A percentile compares a stretch with the other conserved stretches of the same genome.
Evolutionary conservation across 2,888 invertebrate genomes (phyloP).

Genomic region (Hyles lineata): DNA sequence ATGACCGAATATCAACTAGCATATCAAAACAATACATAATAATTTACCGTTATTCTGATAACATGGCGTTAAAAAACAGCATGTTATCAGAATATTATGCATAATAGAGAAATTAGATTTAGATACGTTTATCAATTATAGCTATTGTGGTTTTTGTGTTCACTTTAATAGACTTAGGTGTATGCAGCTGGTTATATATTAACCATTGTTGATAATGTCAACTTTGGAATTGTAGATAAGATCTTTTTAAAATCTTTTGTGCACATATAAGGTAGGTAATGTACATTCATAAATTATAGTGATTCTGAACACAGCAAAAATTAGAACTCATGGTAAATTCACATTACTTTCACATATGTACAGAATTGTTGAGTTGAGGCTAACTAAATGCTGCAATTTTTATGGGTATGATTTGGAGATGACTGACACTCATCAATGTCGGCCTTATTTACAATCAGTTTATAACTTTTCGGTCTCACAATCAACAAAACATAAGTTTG

Average conservation of each 20-base stretch:
- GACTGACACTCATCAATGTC: too few relatives aligned
- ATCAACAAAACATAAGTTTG: too few relatives aligned
- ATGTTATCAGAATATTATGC: background rate
- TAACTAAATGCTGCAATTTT: too few relatives aligned
- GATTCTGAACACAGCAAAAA: too few relatives aligned
- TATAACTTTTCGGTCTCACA: too few relatives aligned
- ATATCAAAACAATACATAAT: background rate
- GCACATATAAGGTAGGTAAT: too few relatives aligned
- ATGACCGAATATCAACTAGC: background rate
- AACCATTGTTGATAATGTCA: background rate
- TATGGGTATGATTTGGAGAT: too few relatives aligned
- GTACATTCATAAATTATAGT: too few relatives aligned
- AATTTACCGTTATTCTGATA: background rate
- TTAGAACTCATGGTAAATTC: too few relatives aligned
- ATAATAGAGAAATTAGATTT: slow-evolving; percentile 2
- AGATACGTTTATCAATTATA: background rate
- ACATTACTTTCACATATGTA: too few relatives aligned
- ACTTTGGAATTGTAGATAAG: background rate
- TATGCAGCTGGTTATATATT: background rate
- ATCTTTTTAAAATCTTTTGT: background rate
- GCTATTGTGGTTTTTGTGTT: background rate
- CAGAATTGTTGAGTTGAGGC: too few relatives aligned
- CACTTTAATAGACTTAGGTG: background rate
- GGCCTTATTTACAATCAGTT: too few relatives aligned
- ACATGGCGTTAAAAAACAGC: background rate